Conservation (phyloP, 2,888 invertebrate genomes). For the Masnerella sp. region DNA sequence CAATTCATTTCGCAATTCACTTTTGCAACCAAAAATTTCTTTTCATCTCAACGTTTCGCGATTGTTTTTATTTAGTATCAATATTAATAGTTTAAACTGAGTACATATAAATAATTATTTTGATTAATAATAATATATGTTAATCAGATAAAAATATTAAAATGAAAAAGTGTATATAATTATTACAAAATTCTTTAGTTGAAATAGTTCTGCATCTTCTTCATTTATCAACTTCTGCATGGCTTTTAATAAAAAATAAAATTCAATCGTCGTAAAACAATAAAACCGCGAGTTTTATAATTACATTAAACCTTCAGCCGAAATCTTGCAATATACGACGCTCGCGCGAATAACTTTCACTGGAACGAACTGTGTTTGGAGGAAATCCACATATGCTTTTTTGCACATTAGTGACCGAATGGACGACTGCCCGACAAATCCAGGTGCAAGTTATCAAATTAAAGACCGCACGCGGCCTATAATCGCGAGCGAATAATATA, state of each 20-base stretch:
- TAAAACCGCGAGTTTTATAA: too few species aligned
- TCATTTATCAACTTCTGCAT: too few species aligned
- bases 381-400: slow-evolving; percentile 51
- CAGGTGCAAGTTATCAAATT: slow-evolving; percentile 25
- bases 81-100: too few species aligned
- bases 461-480: slow-evolving; percentile 10
- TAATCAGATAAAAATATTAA: too few species aligned
- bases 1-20: slow-evolving; percentile 23
- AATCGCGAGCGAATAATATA: slow-evolving; percentile 19
- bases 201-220: too few species aligned
- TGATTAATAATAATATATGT: too few species aligned
- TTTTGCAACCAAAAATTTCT: slow-evolving; percentile 27
- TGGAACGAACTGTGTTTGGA: slow-evolving; percentile 50
- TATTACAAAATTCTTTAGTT: too few species aligned
- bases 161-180: too few species aligned
- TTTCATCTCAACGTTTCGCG: background rate
- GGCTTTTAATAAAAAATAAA: too few species aligned
- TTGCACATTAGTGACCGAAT: slow-evolving; percentile 10
- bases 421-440: slow-evolving; percentile 7
- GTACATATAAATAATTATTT: too few species aligned
- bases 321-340: slow-evolving; percentile 34
- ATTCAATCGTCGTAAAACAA: too few species aligned
- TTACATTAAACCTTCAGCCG: slow-evolving; percentile 3
- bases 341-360: slow-evolving; percentile 55
- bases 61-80: background rate